These are phyloP conservation scores for Temnothorax longispinosus DNA, from an alignment of 1,140 invertebrate genomes.

Conservation along the genomic window DNA sequence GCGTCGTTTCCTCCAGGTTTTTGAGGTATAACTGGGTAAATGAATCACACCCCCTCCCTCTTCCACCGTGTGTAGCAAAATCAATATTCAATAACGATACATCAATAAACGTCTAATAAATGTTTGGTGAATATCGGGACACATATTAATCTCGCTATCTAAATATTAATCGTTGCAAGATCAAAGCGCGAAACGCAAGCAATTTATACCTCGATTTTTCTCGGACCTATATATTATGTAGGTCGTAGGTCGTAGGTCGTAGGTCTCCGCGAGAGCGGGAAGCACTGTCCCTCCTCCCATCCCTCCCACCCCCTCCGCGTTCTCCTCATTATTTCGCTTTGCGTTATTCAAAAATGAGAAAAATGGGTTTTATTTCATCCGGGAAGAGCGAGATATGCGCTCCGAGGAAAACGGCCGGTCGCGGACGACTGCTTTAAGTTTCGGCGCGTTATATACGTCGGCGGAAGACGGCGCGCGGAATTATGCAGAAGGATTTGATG, in stretches of 20 bases:
- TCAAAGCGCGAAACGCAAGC: slow-evolving; percentile 1
- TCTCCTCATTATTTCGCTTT: background rate
- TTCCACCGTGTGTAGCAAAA: background rate
- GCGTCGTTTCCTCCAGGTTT: background rate
- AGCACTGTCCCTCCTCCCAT: background rate
- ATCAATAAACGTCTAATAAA: slow-evolving; percentile 24
- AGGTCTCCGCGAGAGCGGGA: background rate
- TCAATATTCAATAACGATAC: slow-evolving; percentile 31
- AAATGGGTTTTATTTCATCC: slow-evolving; percentile 5
- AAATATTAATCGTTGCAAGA: slow-evolving; percentile 13
- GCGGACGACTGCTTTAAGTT: background rate
- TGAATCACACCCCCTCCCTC: background rate
- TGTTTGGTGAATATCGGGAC: background rate
- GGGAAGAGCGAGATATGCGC: background rate
- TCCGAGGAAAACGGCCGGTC: background rate
- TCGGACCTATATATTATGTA: background rate
- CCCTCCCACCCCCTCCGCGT: background rate
- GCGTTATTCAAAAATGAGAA: background rate
- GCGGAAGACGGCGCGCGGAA: slow-evolving; percentile 29
- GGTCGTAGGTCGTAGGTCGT: background rate
- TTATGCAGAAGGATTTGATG: slow-evolving; percentile 57
- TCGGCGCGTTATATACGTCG: background rate
- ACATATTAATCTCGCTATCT: slow-evolving; percentile 28
- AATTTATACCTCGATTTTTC: background rate
- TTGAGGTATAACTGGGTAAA: background rate